Evolutionary conservation across 2,888 invertebrate genomes (phyloP), one percentile per base, ranked within the genome.

Genomic region (Polymixis lichenea): DNA sequence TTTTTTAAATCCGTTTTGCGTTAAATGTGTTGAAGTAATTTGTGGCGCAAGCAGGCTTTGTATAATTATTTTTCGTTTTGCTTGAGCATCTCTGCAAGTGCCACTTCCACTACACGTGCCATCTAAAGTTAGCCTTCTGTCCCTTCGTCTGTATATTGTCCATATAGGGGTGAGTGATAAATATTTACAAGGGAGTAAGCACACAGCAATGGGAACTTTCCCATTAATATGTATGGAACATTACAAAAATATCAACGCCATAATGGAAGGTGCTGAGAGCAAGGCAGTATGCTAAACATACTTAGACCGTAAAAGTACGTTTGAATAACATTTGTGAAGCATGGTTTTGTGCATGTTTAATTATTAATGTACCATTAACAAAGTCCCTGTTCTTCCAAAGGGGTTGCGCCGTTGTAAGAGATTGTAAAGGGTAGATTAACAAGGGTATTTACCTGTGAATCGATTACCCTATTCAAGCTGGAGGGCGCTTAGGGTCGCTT

Each of bases 181-280:
- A 79, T 73, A 85, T 82, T 79, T 64, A 73, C 79, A 64, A 80
- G 67, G 61, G 56, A 69, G 71, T 61, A 77, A 56, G 75, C 22
- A 79, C 49, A 75, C 69, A 75, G n/a, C 53, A 68, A 78, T 76
- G 56, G 60, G 49, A 86, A 75, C 66, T 66, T 76, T 64, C 43
- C 46, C 72, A 75, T 86, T 78, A 86, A 83, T 86, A 85, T 85
- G 53, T 77, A 86, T 78, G 73, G 67, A 64, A 65, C 74, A 65
- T n/a, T 58, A 70, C 43, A 75, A 75, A 60, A 61, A 72, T 65
- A 75, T 75, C 58, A 32, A 62, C 13, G 25, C 19, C 13, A 70
- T 70, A 56, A 82, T 71, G 58, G 80, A 70, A 69, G 60, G 72
- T 62, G n/a, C 51, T 38, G 28, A 46, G 68, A 61, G 15, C 53